These are phyloP conservation scores for Diplogasteroides magnus DNA, from an alignment of 1,140 invertebrate species.

Conservation along the genomic window DNA sequence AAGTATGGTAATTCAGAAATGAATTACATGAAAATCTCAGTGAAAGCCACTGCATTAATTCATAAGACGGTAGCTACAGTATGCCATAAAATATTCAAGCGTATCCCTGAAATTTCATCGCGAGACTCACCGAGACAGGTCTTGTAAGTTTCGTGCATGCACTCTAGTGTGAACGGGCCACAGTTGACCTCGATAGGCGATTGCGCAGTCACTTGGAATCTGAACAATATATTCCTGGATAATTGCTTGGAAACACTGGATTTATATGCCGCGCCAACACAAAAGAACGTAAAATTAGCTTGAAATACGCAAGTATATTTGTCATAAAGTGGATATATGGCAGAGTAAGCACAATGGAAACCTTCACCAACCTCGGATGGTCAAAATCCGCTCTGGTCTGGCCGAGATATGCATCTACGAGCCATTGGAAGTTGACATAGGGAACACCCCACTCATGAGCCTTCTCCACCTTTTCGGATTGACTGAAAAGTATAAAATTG, in stretches of 20 bases:
- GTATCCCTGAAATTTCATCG: background rate
- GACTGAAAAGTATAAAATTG: background rate
- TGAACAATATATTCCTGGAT: background rate
- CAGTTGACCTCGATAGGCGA: background rate
- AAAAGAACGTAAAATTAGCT: no score
- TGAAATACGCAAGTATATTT: no score
- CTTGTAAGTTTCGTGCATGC: background rate
- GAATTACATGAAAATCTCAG: background rate
- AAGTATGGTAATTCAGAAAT: background rate
- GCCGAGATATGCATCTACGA: constrained; percentile 16
- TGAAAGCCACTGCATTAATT: no score
- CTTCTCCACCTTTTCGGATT: constrained; percentile 21
- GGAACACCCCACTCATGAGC: constrained; percentile 24
- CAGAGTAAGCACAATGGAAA: no score
- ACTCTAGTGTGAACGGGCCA: background rate
- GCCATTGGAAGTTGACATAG: constrained; percentile 19
- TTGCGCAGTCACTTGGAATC: background rate
- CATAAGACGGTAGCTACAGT: no score
- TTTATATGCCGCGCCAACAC: background rate
- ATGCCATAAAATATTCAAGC: background rate
- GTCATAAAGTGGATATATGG: no score
- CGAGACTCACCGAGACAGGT: background rate
- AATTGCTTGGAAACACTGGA: no score
- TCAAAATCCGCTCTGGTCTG: background rate
- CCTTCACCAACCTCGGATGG: background rate